A percentile compares a stretch with the other conserved stretches of the same genome.
Evolutionary conservation across 1,140 invertebrate genomes (phyloP).

Genomic region (Ceratina calcarata): DNA sequence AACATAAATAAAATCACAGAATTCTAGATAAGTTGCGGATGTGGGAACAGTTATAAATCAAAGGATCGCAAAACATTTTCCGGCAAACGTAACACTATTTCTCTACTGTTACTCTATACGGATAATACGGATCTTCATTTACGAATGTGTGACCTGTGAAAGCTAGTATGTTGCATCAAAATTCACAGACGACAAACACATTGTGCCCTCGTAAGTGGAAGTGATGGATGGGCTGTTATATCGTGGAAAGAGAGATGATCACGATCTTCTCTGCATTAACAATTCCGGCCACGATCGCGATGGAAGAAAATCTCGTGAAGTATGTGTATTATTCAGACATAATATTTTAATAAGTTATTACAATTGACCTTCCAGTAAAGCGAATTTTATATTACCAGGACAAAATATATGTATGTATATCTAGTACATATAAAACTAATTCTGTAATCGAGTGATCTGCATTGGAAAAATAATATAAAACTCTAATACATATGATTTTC

Average conservation of each 20-base stretch:
- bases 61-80: slow-evolving; percentile 8
- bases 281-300: slow-evolving; percentile 34
- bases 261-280: slow-evolving; percentile 1
- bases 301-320: slow-evolving; percentile 39
- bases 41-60: slow-evolving; percentile 46
- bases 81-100: slow-evolving; percentile 12
- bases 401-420: neutral
- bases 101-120: neutral
- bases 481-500: no score
- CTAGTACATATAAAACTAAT: neutral
- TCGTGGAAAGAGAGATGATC: slow-evolving; percentile 39
- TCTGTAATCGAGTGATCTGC: no score
- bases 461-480: no score
- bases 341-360: slow-evolving; percentile 16
- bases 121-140: neutral
- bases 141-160: slow-evolving; percentile 4
- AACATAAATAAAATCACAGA: slow-evolving; percentile 22
- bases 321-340: slow-evolving; percentile 26
- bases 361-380: slow-evolving; percentile 14
- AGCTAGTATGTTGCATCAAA: slow-evolving; percentile 5
- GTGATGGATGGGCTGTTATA: slow-evolving; percentile 50
- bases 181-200: slow-evolving; percentile 39
- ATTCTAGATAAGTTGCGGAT: slow-evolving; percentile 12
- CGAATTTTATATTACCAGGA: neutral
- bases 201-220: slow-evolving; percentile 45